phyloP scores from a whole-genome alignment of 2,797 vertebrate species.

The Naso thynnoides region DNA sequence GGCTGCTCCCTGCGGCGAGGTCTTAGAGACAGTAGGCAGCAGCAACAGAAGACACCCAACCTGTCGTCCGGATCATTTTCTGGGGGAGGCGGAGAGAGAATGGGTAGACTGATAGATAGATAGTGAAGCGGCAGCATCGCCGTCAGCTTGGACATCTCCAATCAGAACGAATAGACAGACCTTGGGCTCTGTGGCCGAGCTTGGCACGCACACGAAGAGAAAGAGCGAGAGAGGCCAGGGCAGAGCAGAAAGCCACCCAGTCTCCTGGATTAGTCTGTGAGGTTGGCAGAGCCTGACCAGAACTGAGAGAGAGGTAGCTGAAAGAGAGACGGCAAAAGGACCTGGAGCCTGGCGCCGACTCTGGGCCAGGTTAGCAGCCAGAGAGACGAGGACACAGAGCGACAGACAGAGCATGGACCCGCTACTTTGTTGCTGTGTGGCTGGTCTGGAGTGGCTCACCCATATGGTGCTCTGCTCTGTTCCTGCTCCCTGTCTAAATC shows the following conservation, averaged over 20 bases:
- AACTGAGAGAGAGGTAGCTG: conserved; percentile 65
- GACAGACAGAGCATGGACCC: conserved; percentile 54
- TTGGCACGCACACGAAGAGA: conserved; percentile 66
- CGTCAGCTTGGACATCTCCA: conserved; percentile 58
- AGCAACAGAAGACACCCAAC: conserved; percentile 79
- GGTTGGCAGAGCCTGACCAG: conserved; percentile 67
- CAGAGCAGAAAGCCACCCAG: conserved; percentile 52
- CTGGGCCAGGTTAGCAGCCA: conserved; percentile 66
- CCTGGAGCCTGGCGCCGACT: conserved; percentile 46
- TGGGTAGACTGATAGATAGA: conserved; percentile 1
- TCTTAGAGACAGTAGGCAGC: conserved; percentile 82
- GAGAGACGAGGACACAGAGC: conserved; percentile 47
- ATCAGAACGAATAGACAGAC: conserved; percentile 57
- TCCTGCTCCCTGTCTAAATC: conserved; percentile 92
- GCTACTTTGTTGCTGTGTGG: conserved; percentile 56
- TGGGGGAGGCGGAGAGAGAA: conserved; percentile 31
- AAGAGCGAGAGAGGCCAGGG: conserved; percentile 55
- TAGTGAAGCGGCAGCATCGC: conserved; percentile 31
- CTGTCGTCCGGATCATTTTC: conserved; percentile 66
- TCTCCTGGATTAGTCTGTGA: conserved; percentile 66
- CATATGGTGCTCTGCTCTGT: conserved; percentile 90
- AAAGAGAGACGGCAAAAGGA: conserved; percentile 60
- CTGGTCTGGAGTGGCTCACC: conserved; percentile 86
- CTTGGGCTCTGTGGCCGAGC: conserved; percentile 55
- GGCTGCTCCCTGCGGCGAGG: conserved; percentile 90